Base-by-base conservation (phyloP, 1,140 invertebrate genomes). In the Asobara japonica region DNA sequence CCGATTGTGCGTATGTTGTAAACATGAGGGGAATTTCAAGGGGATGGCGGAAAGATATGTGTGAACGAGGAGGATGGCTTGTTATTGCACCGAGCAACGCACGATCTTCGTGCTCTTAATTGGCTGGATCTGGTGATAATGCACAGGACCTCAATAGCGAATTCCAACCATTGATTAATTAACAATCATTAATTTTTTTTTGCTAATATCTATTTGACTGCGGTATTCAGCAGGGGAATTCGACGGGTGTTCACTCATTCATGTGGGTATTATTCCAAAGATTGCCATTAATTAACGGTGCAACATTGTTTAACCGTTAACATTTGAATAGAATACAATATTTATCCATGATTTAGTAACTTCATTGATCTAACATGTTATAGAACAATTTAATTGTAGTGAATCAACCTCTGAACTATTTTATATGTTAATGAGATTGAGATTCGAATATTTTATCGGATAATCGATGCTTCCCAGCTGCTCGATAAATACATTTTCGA, bases 61-160 rank as follows among this genome's bases (percentile, higher is more conserved):
- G 7, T 56, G 51, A 56, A 25, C 51, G 51, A 56, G 51, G 51
- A 56, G 22, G 51, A 56, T 56, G 7, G 5, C 51, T 56, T 56
- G 22, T 56, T 56, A 56, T 56, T 56, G 51, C 22, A 56, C 51
- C 51, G 11, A 56, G 51, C 18, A 56, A 56, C 20, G 20, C 51
- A 56, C 51, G 51, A 25, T 56, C 51, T 56, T 56, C 51, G 51
- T 56, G 51, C 51, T 56, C 22, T 56, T 56, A 56, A 56, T 56
- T 56, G 51, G 51, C 51, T 56, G 51, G 51, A 56, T 56, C 51
- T 56, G 22, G 51, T 56, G 51, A 56, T 56, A 56, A 56, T 56
- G 22, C 51, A 56, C 25, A 22, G 20, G 11, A 20, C 20, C 51
- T 13, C 7, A 56, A 56, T 56, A 18, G 51, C 6, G 51, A 56